Evolutionary conservation across 2,113 vertebrate genomes (phyloP), one percentile per base, ranked within the genome.

Genomic region (Notechis scutatus): DNA sequence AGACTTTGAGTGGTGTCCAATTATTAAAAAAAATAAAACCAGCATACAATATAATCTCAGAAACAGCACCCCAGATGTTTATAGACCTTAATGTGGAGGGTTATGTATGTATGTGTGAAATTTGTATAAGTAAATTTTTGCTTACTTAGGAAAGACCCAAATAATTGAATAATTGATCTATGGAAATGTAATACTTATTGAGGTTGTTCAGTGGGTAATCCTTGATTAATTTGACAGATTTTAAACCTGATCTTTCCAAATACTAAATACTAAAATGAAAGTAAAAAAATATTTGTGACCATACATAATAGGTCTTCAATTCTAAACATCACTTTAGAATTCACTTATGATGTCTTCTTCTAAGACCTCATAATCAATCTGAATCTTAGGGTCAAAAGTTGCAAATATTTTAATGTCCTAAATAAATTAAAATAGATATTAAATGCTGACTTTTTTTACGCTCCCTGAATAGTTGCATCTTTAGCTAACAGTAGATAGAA

Each of bases 401-500:
- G 42, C 42, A 90, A 57, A 85, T 90, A 34, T 39, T 85, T 85
- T 45, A 85, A 45, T 86, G 23, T 47, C 12, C 69, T 85, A 52
- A 90, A 90, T 90, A 24, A 90, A 90, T 69, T 69, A 90, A 50
- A 64, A 90, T 55, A 56, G 34, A 92, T 87, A 52, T 34, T 88
- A 64, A 47, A 85, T 59, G 29, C 56, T 85, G 45, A 64, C 8
- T 24, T 54, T 90, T 39, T 47, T 57, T 24, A 87, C 42, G 15
- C 56, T 90, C 87, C 86, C 23, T 21, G 47, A 45, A 90, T 47
- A 64, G 85, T 50, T 90, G 21, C n/a, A 90, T 87, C 45, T 87
- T 34, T 93, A 93, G 89, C 89, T 85, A 87, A 64, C 15, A 86
- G 47, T 87, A 42, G 23, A 54, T 87, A 85, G 89, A 90, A 93